phyloP scores from a whole-genome alignment of 2,888 invertebrate species.

The Thereva unica region DNA sequence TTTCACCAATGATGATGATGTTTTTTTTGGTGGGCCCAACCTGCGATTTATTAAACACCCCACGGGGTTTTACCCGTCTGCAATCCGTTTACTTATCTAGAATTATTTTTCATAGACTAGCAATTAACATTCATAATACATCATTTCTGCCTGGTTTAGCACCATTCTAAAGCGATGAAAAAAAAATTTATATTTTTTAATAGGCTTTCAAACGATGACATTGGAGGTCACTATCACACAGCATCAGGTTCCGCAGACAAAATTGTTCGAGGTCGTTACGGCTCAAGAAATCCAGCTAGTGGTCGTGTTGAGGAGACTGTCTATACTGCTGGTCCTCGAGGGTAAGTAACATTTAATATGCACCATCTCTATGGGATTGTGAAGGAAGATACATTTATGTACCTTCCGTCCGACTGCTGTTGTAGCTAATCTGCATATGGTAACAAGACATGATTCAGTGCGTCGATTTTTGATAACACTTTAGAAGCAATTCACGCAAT shows the following conservation, averaged over 20 bases:
- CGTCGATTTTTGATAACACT: slow-evolving; percentile 27
- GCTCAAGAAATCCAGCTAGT: slow-evolving; percentile 72
- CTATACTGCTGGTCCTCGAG: slow-evolving; percentile 77
- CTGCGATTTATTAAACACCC: too few species aligned
- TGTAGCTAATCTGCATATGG: slow-evolving; percentile 8
- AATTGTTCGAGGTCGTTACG: slow-evolving; percentile 72
- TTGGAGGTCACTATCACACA: slow-evolving; percentile 71
- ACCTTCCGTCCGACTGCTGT: neutral
- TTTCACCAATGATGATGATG: too few species aligned
- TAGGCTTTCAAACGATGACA: slow-evolving; percentile 63
- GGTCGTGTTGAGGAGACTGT: slow-evolving; percentile 71
- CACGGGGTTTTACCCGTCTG: too few species aligned
- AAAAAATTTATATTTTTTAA: slow-evolving; percentile 20
- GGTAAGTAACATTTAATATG: slow-evolving; percentile 57
- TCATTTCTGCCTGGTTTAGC: too few species aligned
- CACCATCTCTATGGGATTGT: neutral
- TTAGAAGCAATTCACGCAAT: slow-evolving; percentile 21
- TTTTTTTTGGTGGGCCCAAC: too few species aligned
- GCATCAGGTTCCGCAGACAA: slow-evolving; percentile 68
- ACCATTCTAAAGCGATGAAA: neutral
- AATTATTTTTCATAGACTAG: too few species aligned
- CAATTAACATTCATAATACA: too few species aligned
- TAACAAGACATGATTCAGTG: slow-evolving; percentile 21
- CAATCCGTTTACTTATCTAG: too few species aligned
- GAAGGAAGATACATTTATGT: neutral